Percentiles rank a stretch among this genome's conserved stretches.
phyloP scores from a whole-genome alignment of 1,140 invertebrate genomes.

The Mercenaria mercenaria region DNA sequence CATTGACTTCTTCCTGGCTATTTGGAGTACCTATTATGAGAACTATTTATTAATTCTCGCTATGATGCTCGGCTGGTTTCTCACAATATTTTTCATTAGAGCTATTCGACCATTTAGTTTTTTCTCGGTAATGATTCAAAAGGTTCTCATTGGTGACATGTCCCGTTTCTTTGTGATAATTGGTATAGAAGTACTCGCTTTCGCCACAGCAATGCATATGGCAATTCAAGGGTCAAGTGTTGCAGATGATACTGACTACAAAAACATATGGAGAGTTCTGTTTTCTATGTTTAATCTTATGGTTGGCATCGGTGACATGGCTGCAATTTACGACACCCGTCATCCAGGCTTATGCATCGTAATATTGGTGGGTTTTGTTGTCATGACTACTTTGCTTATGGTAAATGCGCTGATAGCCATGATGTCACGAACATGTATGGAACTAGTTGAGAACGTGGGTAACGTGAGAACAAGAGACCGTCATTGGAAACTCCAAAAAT shows the following conservation, averaged over 20 bases:
- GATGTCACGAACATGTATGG: constrained; percentile 79
- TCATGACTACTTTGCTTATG: constrained; percentile 78
- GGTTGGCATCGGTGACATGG: constrained; percentile 75
- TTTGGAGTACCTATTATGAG: background rate
- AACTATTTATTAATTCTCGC: constrained; percentile 65
- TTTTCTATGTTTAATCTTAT: constrained; percentile 77
- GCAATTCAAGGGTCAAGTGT: background rate
- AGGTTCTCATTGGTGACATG: constrained; percentile 71
- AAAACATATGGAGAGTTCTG: constrained; percentile 56
- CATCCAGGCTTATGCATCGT: constrained; percentile 69
- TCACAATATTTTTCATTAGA: constrained; percentile 69
- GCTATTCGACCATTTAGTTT: constrained; percentile 69
- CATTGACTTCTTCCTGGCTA: constrained; percentile 67
- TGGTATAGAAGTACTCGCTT: constrained; percentile 72
- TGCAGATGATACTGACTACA: constrained; percentile 57
- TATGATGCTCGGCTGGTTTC: constrained; percentile 72
- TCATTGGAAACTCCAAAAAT: constrained; percentile 70
- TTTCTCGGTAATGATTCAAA: constrained; percentile 73
- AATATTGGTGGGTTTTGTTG: constrained; percentile 72
- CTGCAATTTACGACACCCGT: constrained; percentile 67
- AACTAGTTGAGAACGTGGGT: constrained; percentile 68
- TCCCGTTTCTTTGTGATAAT: constrained; percentile 70
- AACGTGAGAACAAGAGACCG: constrained; percentile 60
- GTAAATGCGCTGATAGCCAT: constrained; percentile 80
- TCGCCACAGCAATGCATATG: constrained; percentile 76